These are phyloP conservation scores for Lontra canadensis DNA, from an alignment of 2,113 vertebrate species.

Conservation along the genomic window DNA sequence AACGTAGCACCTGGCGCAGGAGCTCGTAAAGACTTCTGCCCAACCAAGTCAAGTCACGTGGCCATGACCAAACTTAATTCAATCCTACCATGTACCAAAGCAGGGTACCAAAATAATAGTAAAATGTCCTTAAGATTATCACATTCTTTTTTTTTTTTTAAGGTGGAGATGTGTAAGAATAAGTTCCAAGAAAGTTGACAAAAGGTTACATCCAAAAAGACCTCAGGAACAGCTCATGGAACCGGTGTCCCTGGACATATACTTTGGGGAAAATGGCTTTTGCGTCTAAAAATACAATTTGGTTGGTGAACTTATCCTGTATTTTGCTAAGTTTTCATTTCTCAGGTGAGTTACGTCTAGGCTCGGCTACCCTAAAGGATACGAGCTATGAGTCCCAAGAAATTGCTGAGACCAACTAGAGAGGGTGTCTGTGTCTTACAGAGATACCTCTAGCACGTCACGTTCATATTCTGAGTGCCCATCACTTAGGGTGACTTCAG, in stretches of 20 bases:
- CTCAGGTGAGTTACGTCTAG: background rate
- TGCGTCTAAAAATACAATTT: background rate
- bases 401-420: background rate
- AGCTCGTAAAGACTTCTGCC: background rate
- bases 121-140: background rate
- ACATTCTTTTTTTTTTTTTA: background rate
- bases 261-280: background rate
- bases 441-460: background rate
- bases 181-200: background rate
- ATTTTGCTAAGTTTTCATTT: background rate
- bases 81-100: background rate
- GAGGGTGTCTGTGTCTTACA: fast-evolving
- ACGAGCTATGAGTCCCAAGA: background rate
- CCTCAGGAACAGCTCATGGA: background rate
- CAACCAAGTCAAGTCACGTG: background rate
- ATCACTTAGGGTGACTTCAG: too few species aligned
- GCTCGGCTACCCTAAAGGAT: background rate
- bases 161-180: background rate
- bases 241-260: background rate
- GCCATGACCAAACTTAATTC: background rate
- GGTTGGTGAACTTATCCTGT: background rate
- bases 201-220: background rate
- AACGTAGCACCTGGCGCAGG: background rate
- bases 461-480: too few species aligned
- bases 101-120: background rate